These are phyloP conservation scores for Sclerurus mexicanus DNA, from an alignment of 2,113 vertebrate species.

Conservation along the genomic window DNA sequence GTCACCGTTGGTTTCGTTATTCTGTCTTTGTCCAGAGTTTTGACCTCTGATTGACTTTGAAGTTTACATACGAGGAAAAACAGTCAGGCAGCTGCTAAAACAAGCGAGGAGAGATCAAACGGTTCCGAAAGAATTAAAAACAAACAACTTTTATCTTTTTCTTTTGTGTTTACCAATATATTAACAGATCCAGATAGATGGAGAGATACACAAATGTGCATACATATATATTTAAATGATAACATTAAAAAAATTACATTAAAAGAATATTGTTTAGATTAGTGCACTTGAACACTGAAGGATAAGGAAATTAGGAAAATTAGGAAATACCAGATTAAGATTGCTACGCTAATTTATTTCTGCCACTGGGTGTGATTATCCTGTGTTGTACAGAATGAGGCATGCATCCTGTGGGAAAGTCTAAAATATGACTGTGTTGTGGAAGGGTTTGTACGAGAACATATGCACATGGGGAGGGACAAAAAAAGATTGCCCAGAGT, in stretches of 20 bases:
- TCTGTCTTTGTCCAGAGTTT: slow-evolving; percentile 28
- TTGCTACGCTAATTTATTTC: slow-evolving; percentile 50
- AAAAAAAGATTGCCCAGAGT: neutral
- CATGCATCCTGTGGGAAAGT: slow-evolving; percentile 60
- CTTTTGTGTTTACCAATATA: slow-evolving; percentile 57
- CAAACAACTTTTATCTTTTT: slow-evolving; percentile 58
- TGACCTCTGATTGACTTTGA: slow-evolving; percentile 67
- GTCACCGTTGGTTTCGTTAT: neutral
- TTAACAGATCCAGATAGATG: slow-evolving; percentile 28
- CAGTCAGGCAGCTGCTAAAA: slow-evolving; percentile 68
- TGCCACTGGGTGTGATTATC: slow-evolving; percentile 50
- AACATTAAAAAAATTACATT: neutral
- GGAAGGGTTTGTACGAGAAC: slow-evolving; percentile 16
- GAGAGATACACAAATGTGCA: neutral
- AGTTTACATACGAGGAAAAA: slow-evolving; percentile 62
- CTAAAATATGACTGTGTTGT: neutral
- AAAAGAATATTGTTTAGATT: slow-evolving; percentile 19
- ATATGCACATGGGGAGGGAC: neutral
- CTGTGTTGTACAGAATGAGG: slow-evolving; percentile 30
- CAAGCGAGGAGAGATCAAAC: slow-evolving; percentile 47
- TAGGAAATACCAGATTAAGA: slow-evolving; percentile 55
- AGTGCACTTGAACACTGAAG: neutral
- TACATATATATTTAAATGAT: neutral
- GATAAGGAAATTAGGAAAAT: slow-evolving; percentile 48
- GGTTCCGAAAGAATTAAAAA: slow-evolving; percentile 46